Base-by-base conservation (phyloP, 2,797 vertebrate genomes). In the Dendrocincla tyrannina region DNA sequence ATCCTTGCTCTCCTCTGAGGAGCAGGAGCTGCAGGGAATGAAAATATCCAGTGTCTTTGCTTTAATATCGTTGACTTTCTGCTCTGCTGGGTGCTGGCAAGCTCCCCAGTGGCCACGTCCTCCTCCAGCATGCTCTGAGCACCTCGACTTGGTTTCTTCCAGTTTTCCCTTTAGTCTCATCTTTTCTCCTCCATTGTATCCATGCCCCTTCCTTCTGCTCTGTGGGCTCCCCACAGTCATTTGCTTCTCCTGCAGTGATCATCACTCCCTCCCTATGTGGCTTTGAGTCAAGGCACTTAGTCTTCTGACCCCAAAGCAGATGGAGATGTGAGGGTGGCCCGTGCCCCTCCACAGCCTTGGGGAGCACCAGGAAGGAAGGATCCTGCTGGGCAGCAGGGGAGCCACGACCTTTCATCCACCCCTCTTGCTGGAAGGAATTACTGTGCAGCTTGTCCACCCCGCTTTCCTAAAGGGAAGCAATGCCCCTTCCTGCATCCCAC, bases 191-290 rank as follows among this genome's bases (percentile, higher is more conserved):
- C 37, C 9, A 37, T 25, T 19, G 22, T 14, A 7, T 27, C 28
- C 19, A 12, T 59, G 33, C 41, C 28, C 23, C 22, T 77, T 41
- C 50, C 22, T 66, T 53, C 30, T 91, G 37, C n/a, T 72, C 22
- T 23, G 11, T 8, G 8, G 2, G 59, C 35, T 70, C 46, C 52
- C 18, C 41, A 39, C 10, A 4, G 28, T 17, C 67, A 53, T 85
- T 35, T 69, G 25, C 53, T 39, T 46, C 42, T 60, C 30, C 41
- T 84, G 74, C 50, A 17, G 60, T 2, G 8, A 23, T 60, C 4
- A 0, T 46, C 16, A 4, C 17, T 9, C 3, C 5, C 3, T 62
- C 24, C 63, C 11, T 32, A 1, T 0, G 4, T 30, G 53, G 49
- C 37, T 75, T 49, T 23, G 13, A 20, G 59, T 25, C 11, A 46